Base-by-base conservation (phyloP, 64 coral and sea anemone species). In the Montipora foliosa region DNA sequence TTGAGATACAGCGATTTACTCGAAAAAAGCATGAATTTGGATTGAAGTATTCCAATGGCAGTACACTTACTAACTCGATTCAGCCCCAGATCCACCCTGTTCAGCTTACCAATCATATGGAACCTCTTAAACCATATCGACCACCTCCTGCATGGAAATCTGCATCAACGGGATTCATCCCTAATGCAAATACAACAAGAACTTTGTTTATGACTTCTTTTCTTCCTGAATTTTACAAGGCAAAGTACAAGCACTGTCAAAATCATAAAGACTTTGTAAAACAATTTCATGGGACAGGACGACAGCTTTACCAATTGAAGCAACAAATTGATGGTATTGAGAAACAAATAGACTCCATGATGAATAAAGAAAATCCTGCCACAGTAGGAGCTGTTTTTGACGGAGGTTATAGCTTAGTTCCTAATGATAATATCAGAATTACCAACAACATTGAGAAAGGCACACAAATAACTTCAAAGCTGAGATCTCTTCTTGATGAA, bases 331-430 rank as follows among this genome's bases (percentile, higher is more conserved):
- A 92, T 85, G 77, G 69, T 81, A 47, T 92, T 75, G 90, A 72
- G 53, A 92, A 84, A 76, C 79, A 92, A 85, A 77, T 93, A 86
- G 57, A 87, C 78, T 94, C 61, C 59, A 69, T 94, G 76, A 70
- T 94, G 76, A 80, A 59, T 20, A 89, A 88, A 74, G n/a, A 94
- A 72, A 79, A 94, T 82, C 92, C 84, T 52, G 92, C 92, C 88
- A 45, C 75, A 51, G 77, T 82, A n/a, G 66, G 87, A 94, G 67
- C 93, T 58, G 75, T 94, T 75, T 87, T 94, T 94, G 77, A 94
- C 76, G 57, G 53, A 47, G 93, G 51, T 83, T 45, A 79, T 79
- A 90, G 70, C 78, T 74, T 90, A 37, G n/a, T 84, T 78, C 79
- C 93, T 62, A 94, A 76, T 81, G 83, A 94, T 57, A 57, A 57